phyloP scores from a whole-genome alignment of 2,113 vertebrate genomes.

The Hippolais icterina region DNA sequence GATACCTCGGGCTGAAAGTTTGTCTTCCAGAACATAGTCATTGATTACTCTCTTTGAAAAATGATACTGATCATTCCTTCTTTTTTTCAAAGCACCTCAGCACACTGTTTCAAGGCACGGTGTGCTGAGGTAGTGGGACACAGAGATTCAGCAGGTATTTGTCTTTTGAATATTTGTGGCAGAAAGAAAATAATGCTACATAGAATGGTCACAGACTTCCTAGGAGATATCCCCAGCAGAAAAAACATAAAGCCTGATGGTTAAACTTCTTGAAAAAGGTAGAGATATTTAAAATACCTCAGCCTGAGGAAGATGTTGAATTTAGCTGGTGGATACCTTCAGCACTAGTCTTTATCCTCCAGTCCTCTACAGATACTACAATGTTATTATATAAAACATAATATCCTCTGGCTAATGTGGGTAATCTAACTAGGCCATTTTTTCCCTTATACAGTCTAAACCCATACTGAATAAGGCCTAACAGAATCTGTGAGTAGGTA shows the following conservation, averaged over 20 bases:
- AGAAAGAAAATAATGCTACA: not conserved
- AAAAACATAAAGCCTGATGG: not conserved
- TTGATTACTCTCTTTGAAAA: not conserved
- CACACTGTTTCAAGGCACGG: not conserved
- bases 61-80: not conserved
- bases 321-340: not conserved
- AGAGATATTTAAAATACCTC: not conserved
- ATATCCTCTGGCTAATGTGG: not conserved
- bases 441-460: not conserved
- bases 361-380: not conserved
- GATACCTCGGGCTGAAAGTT: not conserved
- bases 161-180: not conserved
- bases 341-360: not conserved
- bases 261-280: not conserved
- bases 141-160: not conserved
- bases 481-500: not conserved
- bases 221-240: not conserved
- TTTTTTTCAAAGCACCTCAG: not conserved
- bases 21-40: not conserved
- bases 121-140: not conserved
- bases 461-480: not conserved
- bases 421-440: not conserved
- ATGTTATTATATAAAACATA: not conserved
- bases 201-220: not conserved
- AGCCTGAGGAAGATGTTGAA: not conserved